Conservation (phyloP, 2,797 vertebrate genomes). For the Buceros bicornis region DNA sequence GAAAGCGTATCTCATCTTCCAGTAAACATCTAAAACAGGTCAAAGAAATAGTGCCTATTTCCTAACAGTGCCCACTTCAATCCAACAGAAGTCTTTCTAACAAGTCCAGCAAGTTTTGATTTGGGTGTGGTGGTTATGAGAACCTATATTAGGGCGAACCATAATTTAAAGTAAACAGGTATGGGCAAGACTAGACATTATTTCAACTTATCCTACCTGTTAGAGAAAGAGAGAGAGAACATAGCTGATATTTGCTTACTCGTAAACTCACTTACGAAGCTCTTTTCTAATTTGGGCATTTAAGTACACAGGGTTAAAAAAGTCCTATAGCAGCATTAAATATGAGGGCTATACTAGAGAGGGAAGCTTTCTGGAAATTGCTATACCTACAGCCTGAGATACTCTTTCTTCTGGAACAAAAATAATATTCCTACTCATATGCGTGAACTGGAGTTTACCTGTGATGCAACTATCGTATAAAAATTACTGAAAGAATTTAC, state of each 20-base stretch:
- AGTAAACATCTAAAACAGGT: accelerated
- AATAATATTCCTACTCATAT: not conserved
- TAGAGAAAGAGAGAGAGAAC: not conserved
- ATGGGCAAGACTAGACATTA: not conserved
- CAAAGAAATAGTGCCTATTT: not conserved
- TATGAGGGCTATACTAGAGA: not conserved
- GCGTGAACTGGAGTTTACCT: not conserved
- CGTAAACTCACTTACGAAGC: not conserved
- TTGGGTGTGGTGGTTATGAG: not conserved
- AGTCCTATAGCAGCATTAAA: not conserved
- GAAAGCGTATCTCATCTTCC: not conserved
- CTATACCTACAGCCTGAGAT: not conserved
- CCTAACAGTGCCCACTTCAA: not conserved
- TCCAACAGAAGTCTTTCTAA: not conserved
- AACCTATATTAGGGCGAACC: not conserved
- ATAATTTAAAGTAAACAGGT: not conserved
- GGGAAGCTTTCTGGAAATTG: not conserved
- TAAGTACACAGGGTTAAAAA: not conserved
- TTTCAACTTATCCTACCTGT: not conserved
- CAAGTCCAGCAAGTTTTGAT: not conserved
- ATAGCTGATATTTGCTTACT: not conserved
- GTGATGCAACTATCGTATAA: not conserved
- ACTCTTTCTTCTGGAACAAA: not conserved
- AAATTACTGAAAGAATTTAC: conserved; percentile 13
- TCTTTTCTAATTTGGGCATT: not conserved